These are phyloP conservation scores for Pristionchus exspectatus DNA, from an alignment of 2,888 invertebrate species.

Conservation along the genomic window DNA sequence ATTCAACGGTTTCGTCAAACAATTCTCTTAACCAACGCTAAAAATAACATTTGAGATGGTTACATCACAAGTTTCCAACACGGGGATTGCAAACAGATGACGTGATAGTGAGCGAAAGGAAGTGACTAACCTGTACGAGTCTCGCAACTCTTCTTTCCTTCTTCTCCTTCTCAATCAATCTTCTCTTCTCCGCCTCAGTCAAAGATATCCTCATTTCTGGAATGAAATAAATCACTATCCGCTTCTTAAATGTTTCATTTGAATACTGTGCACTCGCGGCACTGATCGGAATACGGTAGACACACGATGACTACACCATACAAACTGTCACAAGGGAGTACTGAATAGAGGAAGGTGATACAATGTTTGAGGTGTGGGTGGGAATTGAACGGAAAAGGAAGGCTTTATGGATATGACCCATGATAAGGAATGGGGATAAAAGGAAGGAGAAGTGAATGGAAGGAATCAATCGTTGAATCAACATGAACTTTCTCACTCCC, in stretches of 20 bases:
- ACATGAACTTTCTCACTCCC: slow-evolving; percentile 34
- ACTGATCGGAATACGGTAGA: slow-evolving; percentile 26
- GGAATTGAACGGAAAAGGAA: slow-evolving; percentile 48
- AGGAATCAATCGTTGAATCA: slow-evolving; percentile 20
- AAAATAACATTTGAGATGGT: background rate
- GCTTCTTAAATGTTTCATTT: slow-evolving; percentile 43
- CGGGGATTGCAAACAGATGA: background rate
- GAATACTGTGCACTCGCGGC: slow-evolving; percentile 38
- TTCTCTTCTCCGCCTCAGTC: slow-evolving; percentile 23
- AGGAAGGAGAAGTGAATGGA: background rate
- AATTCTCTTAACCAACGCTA: background rate
- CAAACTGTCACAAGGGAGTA: slow-evolving; percentile 38
- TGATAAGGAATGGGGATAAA: slow-evolving; percentile 41
- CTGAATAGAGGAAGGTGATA: slow-evolving; percentile 33
- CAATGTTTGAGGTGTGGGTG: slow-evolving; percentile 42
- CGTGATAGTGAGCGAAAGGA: background rate
- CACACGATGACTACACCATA: slow-evolving; percentile 27
- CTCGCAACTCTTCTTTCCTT: slow-evolving; percentile 52
- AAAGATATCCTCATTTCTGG: slow-evolving; percentile 52
- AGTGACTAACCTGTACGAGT: slow-evolving; percentile 51
- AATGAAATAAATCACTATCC: background rate
- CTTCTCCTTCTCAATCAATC: slow-evolving; percentile 55
- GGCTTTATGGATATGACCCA: slow-evolving; percentile 14
- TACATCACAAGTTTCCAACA: background rate
- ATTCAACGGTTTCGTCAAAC: too few relatives aligned